A percentile compares a stretch with the other conserved stretches of the same genome.
Evolutionary conservation across 1,140 invertebrate genomes (phyloP).

Genomic region (Vanessa tameamea): DNA sequence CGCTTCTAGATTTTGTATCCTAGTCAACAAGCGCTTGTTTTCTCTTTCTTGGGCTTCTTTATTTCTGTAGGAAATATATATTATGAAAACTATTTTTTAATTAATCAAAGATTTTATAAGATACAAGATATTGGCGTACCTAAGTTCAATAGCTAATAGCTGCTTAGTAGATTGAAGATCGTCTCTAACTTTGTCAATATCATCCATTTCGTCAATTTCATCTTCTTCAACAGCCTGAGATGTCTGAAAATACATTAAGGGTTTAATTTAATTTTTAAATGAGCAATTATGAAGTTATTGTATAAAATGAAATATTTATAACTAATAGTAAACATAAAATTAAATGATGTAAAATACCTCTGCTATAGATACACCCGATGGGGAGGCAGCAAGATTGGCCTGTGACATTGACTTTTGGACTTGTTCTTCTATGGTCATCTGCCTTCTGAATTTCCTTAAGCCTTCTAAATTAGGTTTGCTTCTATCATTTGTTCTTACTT

Average conservation of each 20-base stretch:
- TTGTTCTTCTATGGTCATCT: conserved; percentile 94
- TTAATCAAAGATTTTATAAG: too few relatives aligned
- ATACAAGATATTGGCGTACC: conserved; percentile 47
- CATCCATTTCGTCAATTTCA: conserved; percentile 91
- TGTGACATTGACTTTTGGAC: conserved; percentile 89
- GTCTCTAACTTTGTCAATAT: conserved; percentile 94
- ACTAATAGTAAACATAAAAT: neutral
- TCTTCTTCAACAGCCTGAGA: conserved; percentile 79
- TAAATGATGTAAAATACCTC: conserved; percentile 49
- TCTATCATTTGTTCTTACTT: conserved; percentile 90
- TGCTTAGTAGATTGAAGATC: conserved; percentile 95
- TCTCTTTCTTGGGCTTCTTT: conserved; percentile 92
- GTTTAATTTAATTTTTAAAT: too few relatives aligned
- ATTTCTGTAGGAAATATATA: conserved; percentile 80
- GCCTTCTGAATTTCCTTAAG: conserved; percentile 91
- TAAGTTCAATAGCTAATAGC: conserved; percentile 91
- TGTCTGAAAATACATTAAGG: conserved; percentile 40
- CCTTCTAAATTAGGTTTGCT: conserved; percentile 92
- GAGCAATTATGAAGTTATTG: too few relatives aligned
- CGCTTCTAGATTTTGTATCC: conserved; percentile 88
- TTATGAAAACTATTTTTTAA: neutral
- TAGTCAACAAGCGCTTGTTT: conserved; percentile 89
- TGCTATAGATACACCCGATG: conserved; percentile 59
- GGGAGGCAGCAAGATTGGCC: conserved; percentile 80
- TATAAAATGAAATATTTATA: too few relatives aligned